phyloP scores from a whole-genome alignment of 2,113 vertebrate species.

The Eulemur macaco region DNA sequence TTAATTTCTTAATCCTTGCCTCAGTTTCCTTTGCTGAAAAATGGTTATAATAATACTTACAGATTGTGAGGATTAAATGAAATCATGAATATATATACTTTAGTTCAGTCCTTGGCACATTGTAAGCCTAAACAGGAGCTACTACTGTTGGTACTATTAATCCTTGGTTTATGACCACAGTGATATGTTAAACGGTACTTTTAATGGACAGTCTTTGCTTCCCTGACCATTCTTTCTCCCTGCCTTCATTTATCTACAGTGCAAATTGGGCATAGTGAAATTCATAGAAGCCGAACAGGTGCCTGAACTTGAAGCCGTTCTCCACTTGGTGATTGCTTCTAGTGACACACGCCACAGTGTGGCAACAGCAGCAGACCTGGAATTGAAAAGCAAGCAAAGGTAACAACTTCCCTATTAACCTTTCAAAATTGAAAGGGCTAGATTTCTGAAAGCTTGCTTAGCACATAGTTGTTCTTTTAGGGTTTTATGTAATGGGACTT shows the following conservation, averaged over 20 bases:
- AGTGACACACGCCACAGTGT: slow-evolving; percentile 98
- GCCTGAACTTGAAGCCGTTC: slow-evolving; percentile 95
- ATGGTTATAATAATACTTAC: neutral
- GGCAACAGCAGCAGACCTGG: slow-evolving; percentile 96
- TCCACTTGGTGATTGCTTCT: slow-evolving; percentile 96
- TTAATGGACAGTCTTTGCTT: neutral
- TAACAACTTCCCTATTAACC: slow-evolving; percentile 64
- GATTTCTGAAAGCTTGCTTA: neutral
- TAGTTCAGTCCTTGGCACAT: neutral
- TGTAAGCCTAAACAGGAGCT: neutral
- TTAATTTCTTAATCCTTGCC: slow-evolving; percentile 26
- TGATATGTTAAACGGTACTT: neutral
- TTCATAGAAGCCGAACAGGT: slow-evolving; percentile 98
- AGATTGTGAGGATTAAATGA: slow-evolving; percentile 64
- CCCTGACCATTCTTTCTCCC: neutral
- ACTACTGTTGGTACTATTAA: neutral
- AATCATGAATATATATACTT: neutral
- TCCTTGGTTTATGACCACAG: slow-evolving; percentile 21
- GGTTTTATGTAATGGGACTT: neutral
- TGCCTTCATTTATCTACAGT: slow-evolving; percentile 83
- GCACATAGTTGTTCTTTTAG: neutral
- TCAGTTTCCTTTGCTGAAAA: slow-evolving; percentile 45
- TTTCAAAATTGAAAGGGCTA: neutral
- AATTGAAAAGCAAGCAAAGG: slow-evolving; percentile 98
- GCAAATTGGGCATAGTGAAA: slow-evolving; percentile 98